Evolutionary conservation across 2,797 vertebrate species (phyloP), one percentile per base, ranked within the genome.

Genomic region (Sebastolobus alascanus): DNA sequence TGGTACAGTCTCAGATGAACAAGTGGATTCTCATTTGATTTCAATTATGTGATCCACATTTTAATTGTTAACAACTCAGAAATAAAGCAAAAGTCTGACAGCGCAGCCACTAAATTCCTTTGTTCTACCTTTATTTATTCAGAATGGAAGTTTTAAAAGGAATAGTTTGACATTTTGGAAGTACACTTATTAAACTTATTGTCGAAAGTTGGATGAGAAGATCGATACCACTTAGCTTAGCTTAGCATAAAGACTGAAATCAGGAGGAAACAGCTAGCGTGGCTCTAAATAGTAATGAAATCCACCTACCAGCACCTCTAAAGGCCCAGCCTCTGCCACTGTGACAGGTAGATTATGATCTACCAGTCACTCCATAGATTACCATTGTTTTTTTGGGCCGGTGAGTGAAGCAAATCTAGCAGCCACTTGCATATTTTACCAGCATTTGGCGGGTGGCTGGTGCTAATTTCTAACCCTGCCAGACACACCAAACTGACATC

Each of bases 21-120:
- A 29, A 80, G 37, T 20, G 25, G 72, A 61, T 43, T 77, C 77
- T 83, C 52, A 77, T 85, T 87, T 84, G 61, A 6, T 75, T 78
- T 65, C 27, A 38, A 35, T 73, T 72, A 46, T 77, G 72, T 71
- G 75, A 77, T 75, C 8, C 6, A 55, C 55, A 67, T 85, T 77
- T 78, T 71, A 81, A 85, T 64, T 37, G 60, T 55, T 54, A 31
- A 76, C 14, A 35, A 74, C 25, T 40, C 8, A 61, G 3, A 20
- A 43, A 20, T 38, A 22, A 79, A 82, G 22, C 18, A 69, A 58
- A 5, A 40, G 12, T 31, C 80, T 68, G n/a, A 64, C 2, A 20
- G n/a, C 13, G 8, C 4, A 37, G 50, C 37, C 1, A 9, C 50
- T 1, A 6, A 8, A 14, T 38, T 46, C 20, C 33, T 50, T 60